phyloP scores from a whole-genome alignment of 2,888 invertebrate species.

The Kuschelorhynchus macadamiae region DNA sequence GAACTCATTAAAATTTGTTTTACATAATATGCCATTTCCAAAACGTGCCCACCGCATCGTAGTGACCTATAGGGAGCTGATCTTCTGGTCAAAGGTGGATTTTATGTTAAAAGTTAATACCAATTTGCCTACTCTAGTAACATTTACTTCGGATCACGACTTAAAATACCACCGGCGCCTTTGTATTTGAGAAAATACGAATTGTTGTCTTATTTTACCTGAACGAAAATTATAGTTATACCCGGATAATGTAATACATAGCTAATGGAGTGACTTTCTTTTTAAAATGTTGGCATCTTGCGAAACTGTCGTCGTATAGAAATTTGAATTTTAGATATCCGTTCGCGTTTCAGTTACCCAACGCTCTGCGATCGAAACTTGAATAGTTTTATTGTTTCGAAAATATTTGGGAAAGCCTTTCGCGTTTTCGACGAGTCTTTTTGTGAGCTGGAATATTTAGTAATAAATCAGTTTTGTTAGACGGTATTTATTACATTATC shows the following conservation, averaged over 20 bases:
- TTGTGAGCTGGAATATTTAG: neutral
- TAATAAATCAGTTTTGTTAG: conserved; percentile 1
- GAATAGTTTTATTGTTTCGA: conserved; percentile 26
- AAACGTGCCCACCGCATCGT: neutral
- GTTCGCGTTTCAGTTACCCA: conserved; percentile 21
- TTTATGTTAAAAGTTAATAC: conserved; percentile 36
- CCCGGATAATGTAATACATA: conserved; percentile 12
- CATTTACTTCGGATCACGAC: conserved; percentile 46
- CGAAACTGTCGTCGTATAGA: conserved; percentile 26
- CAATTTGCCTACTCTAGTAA: conserved; percentile 49
- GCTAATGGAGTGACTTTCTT: conserved; percentile 21
- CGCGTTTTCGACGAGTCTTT: conserved; percentile 14
- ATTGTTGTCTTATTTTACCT: conserved; percentile 11
- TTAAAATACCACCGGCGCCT: conserved; percentile 38
- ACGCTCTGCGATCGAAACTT: conserved; percentile 23
- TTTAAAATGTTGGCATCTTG: conserved; percentile 30
- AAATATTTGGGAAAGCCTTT: conserved; percentile 27
- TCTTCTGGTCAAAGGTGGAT: conserved; percentile 42
- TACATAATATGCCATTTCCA: neutral
- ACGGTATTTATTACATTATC: conserved; percentile 7
- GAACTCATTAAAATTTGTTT: no score
- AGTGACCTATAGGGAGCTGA: conserved; percentile 1
- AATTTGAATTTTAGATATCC: conserved; percentile 33
- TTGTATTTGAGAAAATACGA: conserved; percentile 13
- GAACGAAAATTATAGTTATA: conserved; percentile 15